These are phyloP conservation scores for Octonoba sinensis DNA, from an alignment of 2,888 invertebrate genomes.

Conservation along the genomic window DNA sequence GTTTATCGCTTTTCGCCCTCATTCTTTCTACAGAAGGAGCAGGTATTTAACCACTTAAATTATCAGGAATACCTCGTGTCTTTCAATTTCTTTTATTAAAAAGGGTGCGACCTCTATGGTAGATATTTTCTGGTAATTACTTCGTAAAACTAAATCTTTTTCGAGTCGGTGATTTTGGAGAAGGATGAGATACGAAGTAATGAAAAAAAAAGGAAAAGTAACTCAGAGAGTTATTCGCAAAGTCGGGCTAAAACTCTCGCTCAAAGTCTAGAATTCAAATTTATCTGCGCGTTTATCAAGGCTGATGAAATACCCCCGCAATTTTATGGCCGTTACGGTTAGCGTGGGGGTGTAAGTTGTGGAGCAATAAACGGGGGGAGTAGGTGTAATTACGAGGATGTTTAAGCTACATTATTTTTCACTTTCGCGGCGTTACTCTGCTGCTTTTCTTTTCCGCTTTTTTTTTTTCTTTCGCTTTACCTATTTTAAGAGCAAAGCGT, in stretches of 20 bases:
- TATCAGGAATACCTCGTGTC: too few species aligned
- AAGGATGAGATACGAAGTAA: too few species aligned
- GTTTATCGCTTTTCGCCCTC: too few species aligned
- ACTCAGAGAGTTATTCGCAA: conserved; percentile 9
- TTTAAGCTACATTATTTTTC: conserved; percentile 42
- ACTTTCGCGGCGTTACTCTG: conserved; percentile 5
- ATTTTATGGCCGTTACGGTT: conserved; percentile 30
- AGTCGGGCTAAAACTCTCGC: conserved; percentile 24
- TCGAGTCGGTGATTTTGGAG: neutral
- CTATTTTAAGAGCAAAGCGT: conserved; percentile 16
- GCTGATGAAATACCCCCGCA: conserved; percentile 42
- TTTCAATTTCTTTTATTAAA: conserved; percentile 28
- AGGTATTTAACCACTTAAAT: too few species aligned
- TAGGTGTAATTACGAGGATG: conserved; percentile 40
- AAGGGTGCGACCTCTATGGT: conserved; percentile 17
- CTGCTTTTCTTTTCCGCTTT: conserved; percentile 11
- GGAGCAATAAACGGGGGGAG: conserved; percentile 36
- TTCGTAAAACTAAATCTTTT: conserved; percentile 22
- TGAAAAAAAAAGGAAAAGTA: neutral
- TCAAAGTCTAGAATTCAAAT: conserved; percentile 39
- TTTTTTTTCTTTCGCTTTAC: conserved; percentile 6
- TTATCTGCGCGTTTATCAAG: conserved; percentile 46
- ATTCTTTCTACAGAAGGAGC: too few species aligned
- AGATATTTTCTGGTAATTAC: conserved; percentile 46
- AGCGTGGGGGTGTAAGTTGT: conserved; percentile 17